Base-by-base conservation (phyloP, 2,888 invertebrate genomes). In the Pediacus dermestoides region DNA sequence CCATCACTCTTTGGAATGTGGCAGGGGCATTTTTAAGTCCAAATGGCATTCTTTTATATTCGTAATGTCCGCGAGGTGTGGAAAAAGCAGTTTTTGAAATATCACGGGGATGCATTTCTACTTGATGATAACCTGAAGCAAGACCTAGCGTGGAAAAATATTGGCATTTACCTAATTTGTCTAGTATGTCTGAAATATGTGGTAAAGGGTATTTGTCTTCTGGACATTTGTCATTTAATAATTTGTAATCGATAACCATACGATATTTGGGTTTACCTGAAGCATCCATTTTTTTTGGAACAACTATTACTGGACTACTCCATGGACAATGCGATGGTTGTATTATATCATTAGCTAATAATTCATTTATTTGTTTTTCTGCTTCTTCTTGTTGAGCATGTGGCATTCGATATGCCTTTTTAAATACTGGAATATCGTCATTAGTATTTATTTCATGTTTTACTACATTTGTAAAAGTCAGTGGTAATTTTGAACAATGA, bases 221-320 rank as follows among this genome's bases (percentile, higher is more conserved):
- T n/a, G n/a, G n/a, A n/a, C n/a, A n/a, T n/a, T n/a, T n/a, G n/a
- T n/a, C n/a, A n/a, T n/a, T n/a, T n/a, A n/a, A n/a, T n/a, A n/a
- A n/a, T n/a, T n/a, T n/a, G n/a, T n/a, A n/a, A n/a, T n/a, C n/a
- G n/a, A n/a, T n/a, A n/a, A n/a, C 18, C 18, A 18, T 18, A 18
- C 18, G 18, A 4, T 8, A 18, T 41, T 44, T 34, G 8, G 15
- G 13, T 41, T 31, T n/a, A 4, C 41, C 41, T 9, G 38, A 31
- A n/a, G 45, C 38, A 25, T 44, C 44, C 2, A 39, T 11, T 27
- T 44, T 44, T 21, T 40, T 40, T 8, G 40, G 40, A 7, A 45
- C 45, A 11, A 45, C 30, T 36, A 35, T 38, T 16, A 45, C 16
- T n/a, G 44, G 44, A 9, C 34, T 18, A 10, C 30, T 16, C 42